Conservation (phyloP, 2,888 invertebrate species). For the Panorpa germanica region DNA sequence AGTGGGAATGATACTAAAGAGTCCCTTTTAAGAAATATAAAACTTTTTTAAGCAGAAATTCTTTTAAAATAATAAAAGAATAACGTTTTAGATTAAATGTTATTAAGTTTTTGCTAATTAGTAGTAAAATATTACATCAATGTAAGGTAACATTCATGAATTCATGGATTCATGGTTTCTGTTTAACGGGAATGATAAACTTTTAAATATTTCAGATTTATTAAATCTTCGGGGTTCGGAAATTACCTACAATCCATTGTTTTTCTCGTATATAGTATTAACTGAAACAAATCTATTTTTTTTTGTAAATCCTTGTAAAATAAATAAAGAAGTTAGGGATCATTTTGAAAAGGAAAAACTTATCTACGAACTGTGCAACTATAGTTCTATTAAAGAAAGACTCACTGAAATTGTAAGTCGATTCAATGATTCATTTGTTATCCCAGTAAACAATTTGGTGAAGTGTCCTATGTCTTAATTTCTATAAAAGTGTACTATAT, state of each 20-base stretch:
- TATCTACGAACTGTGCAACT: slow-evolving; percentile 28
- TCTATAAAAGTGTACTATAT: too few relatives aligned
- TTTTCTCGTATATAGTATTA: slow-evolving; percentile 56
- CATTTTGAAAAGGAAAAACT: slow-evolving; percentile 38
- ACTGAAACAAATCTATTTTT: slow-evolving; percentile 34
- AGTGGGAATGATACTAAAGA: too few relatives aligned
- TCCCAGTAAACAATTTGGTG: too few relatives aligned
- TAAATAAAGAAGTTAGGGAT: slow-evolving; percentile 29
- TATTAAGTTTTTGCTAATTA: too few relatives aligned
- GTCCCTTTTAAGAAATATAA: too few relatives aligned
- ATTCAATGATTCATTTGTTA: too few relatives aligned
- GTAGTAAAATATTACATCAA: too few relatives aligned
- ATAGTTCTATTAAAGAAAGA: slow-evolving; percentile 29
- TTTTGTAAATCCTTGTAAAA: slow-evolving; percentile 39
- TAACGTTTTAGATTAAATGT: too few relatives aligned
- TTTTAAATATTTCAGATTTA: slow-evolving; percentile 35
- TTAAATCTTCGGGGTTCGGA: slow-evolving; percentile 84
- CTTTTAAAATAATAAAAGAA: background rate
- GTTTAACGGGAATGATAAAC: too few relatives aligned
- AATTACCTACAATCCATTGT: slow-evolving; percentile 81
- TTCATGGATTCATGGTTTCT: too few relatives aligned
- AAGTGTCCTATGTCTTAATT: too few relatives aligned
- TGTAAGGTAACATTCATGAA: background rate
- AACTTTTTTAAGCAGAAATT: too few relatives aligned
- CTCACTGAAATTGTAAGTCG: slow-evolving; percentile 22